Conservation (phyloP, 2,113 vertebrate species). For the Typhlomys cinereus region DNA sequence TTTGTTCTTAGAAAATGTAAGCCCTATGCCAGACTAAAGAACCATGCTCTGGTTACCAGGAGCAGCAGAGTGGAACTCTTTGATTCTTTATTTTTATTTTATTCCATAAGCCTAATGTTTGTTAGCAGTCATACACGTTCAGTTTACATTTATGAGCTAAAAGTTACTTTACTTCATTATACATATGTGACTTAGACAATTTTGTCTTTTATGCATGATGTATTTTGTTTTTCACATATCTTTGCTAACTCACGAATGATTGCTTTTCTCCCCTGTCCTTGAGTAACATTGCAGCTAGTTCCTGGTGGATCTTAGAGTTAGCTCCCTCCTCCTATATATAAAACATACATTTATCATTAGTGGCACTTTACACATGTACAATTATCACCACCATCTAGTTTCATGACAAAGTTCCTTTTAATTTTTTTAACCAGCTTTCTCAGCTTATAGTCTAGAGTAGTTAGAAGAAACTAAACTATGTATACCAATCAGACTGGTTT, state of each 20-base stretch:
- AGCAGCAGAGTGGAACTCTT: not conserved
- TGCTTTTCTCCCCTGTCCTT: not conserved
- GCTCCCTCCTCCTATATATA: not conserved
- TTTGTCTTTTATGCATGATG: not conserved
- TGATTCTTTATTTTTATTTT: not conserved
- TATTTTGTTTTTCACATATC: not conserved
- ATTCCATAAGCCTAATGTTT: not conserved
- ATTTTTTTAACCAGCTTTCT: not conserved
- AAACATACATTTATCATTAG: not conserved
- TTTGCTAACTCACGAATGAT: not conserved
- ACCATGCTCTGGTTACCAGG: fast-evolving
- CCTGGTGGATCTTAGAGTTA: not conserved
- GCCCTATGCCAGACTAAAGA: not conserved
- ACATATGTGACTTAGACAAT: not conserved
- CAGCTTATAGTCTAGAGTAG: not conserved
- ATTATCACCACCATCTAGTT: not conserved
- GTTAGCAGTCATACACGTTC: not conserved
- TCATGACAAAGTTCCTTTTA: not conserved
- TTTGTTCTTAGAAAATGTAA: not conserved
- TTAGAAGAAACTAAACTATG: not conserved
- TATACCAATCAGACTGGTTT: constrained; percentile 45
- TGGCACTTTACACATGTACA: not conserved
- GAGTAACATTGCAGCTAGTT: not conserved
- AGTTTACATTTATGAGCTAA: not conserved
- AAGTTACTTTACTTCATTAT: not conserved